Conservation (phyloP, 2,797 vertebrate species). For the Coregonus sp. region DNA sequence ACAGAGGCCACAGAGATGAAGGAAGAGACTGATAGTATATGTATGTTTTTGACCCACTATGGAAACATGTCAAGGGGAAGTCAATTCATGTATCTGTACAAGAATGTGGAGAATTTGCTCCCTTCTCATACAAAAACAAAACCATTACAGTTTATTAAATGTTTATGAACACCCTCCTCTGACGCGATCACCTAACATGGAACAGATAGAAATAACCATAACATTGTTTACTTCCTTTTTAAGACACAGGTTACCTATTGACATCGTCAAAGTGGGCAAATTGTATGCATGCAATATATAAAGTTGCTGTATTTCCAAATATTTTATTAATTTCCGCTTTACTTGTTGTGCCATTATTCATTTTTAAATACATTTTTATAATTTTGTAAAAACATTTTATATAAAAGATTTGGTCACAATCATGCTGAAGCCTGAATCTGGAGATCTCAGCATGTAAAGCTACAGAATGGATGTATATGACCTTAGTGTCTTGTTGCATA, state of each 20-base stretch:
- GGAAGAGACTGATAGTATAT: slow-evolving; percentile 29
- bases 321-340: slow-evolving; percentile 58
- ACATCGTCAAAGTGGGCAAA: slow-evolving; percentile 60
- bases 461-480: slow-evolving; percentile 72
- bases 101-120: slow-evolving; percentile 47
- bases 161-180: slow-evolving; percentile 31
- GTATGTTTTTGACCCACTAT: slow-evolving; percentile 27
- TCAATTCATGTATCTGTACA: slow-evolving; percentile 37
- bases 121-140: slow-evolving; percentile 40
- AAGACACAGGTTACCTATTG: slow-evolving; percentile 47
- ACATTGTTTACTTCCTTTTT: slow-evolving; percentile 34
- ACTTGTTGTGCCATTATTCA: slow-evolving; percentile 85
- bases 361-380: slow-evolving; percentile 70
- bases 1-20: slow-evolving; percentile 61
- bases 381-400: slow-evolving; percentile 54
- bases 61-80: slow-evolving; percentile 37
- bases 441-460: slow-evolving; percentile 81
- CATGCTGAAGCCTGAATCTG: slow-evolving; percentile 86
- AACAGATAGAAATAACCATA: slow-evolving; percentile 39
- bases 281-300: slow-evolving; percentile 80
- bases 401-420: slow-evolving; percentile 92
- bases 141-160: slow-evolving; percentile 29
- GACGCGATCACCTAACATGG: slow-evolving; percentile 26
- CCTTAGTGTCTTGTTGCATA: slow-evolving; percentile 87
- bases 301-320: slow-evolving; percentile 69